Percentiles rank a stretch among this genome's conserved stretches.
Conservation (phyloP, 1,140 invertebrate genomes). For the Aculops lycopersici region DNA sequence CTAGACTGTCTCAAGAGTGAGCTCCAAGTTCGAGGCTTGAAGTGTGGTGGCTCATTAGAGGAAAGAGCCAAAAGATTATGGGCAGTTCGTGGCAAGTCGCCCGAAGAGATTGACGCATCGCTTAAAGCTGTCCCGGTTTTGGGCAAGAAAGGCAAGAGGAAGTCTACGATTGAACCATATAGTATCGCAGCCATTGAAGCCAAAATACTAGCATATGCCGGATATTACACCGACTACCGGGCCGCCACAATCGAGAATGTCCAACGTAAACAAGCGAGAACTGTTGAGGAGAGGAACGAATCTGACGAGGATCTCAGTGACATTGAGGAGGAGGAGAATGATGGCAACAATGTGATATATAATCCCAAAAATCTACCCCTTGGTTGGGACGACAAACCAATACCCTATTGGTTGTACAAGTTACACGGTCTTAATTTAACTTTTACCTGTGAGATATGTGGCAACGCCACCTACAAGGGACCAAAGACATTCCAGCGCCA, state of each 20-base stretch:
- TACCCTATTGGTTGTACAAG: constrained; percentile 98
- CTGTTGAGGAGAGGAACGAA: constrained; percentile 66
- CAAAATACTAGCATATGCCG: too few relatives aligned
- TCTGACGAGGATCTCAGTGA: constrained; percentile 60
- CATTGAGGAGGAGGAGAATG: constrained; percentile 35
- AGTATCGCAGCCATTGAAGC: constrained; percentile 26
- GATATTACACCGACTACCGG: too few relatives aligned
- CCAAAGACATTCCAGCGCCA: constrained; percentile 98
- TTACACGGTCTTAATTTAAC: constrained; percentile 92
- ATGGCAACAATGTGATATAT: constrained; percentile 60
- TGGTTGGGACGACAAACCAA: constrained; percentile 98
- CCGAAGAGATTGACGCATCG: constrained; percentile 43
- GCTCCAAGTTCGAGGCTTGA: constrained; percentile 76
- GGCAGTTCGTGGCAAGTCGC: constrained; percentile 66
- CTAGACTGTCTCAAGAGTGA: constrained; percentile 88
- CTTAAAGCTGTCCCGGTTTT: constrained; percentile 53
- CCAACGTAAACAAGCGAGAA: constrained; percentile 80
- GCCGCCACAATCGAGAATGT: constrained; percentile 88
- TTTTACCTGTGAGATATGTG: constrained; percentile 97
- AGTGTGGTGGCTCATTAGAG: constrained; percentile 90
- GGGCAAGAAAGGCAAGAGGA: constrained; percentile 23
- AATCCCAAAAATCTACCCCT: constrained; percentile 96
- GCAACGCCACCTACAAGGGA: constrained; percentile 95
- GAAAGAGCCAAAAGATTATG: constrained; percentile 82
- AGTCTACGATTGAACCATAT: constrained; percentile 27